Percentiles rank a stretch among this genome's conserved stretches.
These are phyloP conservation scores for Poicephalus gulielmi DNA, from an alignment of 2,113 vertebrate species.

Conservation along the genomic window DNA sequence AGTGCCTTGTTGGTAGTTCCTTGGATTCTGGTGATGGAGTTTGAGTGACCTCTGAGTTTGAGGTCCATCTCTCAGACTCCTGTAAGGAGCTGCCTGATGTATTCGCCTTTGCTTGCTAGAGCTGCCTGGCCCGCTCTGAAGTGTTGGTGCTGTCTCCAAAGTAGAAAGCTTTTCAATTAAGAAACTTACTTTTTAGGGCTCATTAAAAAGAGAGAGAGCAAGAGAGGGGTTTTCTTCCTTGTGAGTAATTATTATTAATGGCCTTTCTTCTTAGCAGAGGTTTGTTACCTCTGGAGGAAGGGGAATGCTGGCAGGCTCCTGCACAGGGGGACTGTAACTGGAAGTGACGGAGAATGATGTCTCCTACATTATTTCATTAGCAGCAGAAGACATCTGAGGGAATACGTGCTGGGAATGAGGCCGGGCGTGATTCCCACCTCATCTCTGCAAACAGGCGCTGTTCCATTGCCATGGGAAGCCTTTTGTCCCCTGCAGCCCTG, in stretches of 20 bases:
- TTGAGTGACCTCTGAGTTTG: slow-evolving; percentile 23
- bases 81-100: slow-evolving; percentile 21
- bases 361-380: neutral
- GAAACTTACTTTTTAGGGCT: slow-evolving; percentile 51
- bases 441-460: neutral
- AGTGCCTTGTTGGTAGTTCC: slow-evolving; percentile 39
- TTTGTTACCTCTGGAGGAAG: neutral
- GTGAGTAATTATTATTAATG: slow-evolving; percentile 53
- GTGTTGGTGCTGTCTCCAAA: slow-evolving; percentile 31
- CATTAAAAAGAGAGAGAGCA: slow-evolving; percentile 56
- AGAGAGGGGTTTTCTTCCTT: neutral
- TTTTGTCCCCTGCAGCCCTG: fast-evolving
- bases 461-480: neutral
- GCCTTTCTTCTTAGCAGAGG: slow-evolving; percentile 4
- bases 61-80: neutral
- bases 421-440: neutral
- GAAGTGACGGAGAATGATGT: neutral
- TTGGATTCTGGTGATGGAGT: neutral
- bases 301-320: neutral
- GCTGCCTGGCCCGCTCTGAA: slow-evolving; percentile 47
- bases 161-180: slow-evolving; percentile 70
- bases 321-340: neutral
- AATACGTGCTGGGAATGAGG: fast-evolving
- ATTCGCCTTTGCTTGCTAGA: neutral
- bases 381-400: neutral